Evolutionary conservation across 2,888 invertebrate species (phyloP), one percentile per base, ranked within the genome.

Genomic region (Dolichomitus sp.): DNA sequence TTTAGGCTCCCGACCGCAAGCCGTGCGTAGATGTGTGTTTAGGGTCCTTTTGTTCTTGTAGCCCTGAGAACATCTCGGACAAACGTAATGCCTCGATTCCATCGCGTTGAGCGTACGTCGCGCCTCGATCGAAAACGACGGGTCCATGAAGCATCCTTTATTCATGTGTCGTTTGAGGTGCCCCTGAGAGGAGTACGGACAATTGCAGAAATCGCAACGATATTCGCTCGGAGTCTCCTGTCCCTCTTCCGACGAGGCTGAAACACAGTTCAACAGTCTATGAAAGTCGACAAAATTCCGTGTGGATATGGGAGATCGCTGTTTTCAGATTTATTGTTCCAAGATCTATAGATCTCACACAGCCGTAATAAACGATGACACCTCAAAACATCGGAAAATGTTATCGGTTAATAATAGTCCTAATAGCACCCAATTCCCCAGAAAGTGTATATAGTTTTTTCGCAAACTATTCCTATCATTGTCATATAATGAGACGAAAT

Each of bases 1-100:
- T 72, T 88, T 91, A 0, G 91, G 89, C 40, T 90, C 90, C 48
- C 88, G 87, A 11, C 91, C 91, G 76, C 93, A 93, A 65, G 90
- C 90, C 17, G 87, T 89, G 23, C 85, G 84, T 30, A 87, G 75
- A 77, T 91, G 92, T 12, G 85, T 85, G 12, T 81, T 37, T 65
- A 91, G 48, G 0, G 88, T 87, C 12, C 87, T 84, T 17, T 87
- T 89, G 76, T 85, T 87, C 72, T 89, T 89, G 63, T 89, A 91
- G 6, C 86, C 85, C 69, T 89, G 87, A 23, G 85, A 86, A 37
- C 91, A 91, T 17, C 81, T 82, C 0, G 89, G 87, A 42, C 90
- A 90, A 65, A 86, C 33, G 78, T 73, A 78, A 23, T 76, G 74
- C 11, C 72, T 65, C 19, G 76, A 40, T 14, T 63, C 63, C 52